These are phyloP conservation scores for Myiotriccus ornatus DNA, from an alignment of 2,797 vertebrate species.

Conservation along the genomic window DNA sequence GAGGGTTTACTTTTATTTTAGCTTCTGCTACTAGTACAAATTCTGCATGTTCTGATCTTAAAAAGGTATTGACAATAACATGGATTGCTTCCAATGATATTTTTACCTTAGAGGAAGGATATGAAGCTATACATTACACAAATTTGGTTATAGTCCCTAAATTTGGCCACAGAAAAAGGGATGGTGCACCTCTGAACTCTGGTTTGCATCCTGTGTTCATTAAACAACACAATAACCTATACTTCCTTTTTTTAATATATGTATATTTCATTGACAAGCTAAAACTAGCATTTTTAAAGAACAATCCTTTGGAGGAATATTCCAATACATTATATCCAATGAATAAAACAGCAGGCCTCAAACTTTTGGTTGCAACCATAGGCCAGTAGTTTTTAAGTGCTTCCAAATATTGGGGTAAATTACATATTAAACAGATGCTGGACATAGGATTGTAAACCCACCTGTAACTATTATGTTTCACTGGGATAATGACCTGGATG, in stretches of 20 bases:
- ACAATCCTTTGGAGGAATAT: not conserved
- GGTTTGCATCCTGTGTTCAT: constrained; percentile 24
- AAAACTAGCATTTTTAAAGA: constrained; percentile 19
- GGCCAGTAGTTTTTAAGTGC: not conserved
- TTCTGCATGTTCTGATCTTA: not conserved
- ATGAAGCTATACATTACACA: constrained; percentile 34
- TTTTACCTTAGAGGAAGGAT: constrained; percentile 60
- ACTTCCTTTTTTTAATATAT: constrained; percentile 5
- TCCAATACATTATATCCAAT: not conserved
- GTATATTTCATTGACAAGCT: not conserved
- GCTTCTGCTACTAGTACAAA: not conserved
- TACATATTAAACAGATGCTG: not conserved
- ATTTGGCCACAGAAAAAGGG: constrained; percentile 13
- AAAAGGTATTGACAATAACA: constrained; percentile 42
- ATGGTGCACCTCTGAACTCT: constrained; percentile 26
- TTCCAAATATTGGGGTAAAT: not conserved
- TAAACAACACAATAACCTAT: constrained; percentile 36
- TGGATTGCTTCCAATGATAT: constrained; percentile 34
- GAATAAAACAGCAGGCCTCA: not conserved
- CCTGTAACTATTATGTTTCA: not conserved
- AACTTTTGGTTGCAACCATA: not conserved
- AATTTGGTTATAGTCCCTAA: constrained; percentile 11
- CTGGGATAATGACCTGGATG: not conserved
- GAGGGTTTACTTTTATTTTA: not conserved
- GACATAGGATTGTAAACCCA: not conserved